phyloP scores from a whole-genome alignment of 2,113 vertebrate genomes.

The Pionites leucogaster region DNA sequence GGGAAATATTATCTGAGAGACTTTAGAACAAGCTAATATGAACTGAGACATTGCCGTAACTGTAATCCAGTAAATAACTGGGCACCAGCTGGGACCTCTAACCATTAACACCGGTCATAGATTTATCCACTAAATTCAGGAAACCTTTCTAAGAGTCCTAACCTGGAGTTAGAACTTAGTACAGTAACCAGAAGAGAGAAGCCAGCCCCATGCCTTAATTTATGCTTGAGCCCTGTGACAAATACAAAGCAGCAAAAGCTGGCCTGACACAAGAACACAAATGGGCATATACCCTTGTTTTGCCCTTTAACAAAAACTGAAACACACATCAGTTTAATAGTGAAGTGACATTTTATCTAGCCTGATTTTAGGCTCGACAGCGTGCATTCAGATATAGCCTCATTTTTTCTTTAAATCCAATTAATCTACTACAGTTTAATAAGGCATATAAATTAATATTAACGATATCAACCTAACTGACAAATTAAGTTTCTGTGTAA shows the following conservation, averaged over 20 bases:
- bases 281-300: neutral
- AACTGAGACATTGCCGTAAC: neutral
- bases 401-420: neutral
- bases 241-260: neutral
- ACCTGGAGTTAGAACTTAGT: neutral
- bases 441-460: neutral
- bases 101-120: accelerated
- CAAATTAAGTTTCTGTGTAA: neutral
- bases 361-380: neutral
- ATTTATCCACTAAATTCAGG: neutral
- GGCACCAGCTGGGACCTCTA: neutral
- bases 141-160: neutral
- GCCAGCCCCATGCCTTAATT: neutral
- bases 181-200: neutral
- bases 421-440: neutral
- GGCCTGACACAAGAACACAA: neutral
- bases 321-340: neutral
- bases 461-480: neutral
- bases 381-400: neutral
- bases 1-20: neutral
- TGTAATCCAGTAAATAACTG: neutral
- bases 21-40: neutral
- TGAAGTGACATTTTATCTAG: neutral
- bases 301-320: neutral
- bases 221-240: neutral